Evolutionary conservation across 2,797 vertebrate genomes (phyloP).

Genomic region (Eurystomus glaucurus): DNA sequence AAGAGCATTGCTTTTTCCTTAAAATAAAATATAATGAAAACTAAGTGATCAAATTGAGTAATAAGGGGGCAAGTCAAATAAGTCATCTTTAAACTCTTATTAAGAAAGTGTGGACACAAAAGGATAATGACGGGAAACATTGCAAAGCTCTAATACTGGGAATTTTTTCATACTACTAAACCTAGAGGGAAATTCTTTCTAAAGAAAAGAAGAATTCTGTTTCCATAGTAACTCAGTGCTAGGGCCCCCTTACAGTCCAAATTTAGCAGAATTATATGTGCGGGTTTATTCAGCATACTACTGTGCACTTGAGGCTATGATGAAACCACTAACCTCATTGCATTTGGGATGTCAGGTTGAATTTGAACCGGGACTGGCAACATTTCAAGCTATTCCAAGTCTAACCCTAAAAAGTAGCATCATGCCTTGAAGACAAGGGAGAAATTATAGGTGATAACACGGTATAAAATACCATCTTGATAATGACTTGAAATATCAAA

Average conservation of each 20-base stretch:
- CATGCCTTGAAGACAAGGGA: not conserved
- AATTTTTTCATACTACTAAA: slow-evolving; percentile 64
- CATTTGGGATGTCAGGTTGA: slow-evolving; percentile 54
- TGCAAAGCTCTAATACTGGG: not conserved
- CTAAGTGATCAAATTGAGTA: not conserved
- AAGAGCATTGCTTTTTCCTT: not conserved
- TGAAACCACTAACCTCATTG: slow-evolving; percentile 60
- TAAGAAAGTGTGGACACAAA: not conserved
- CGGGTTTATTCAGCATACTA: slow-evolving; percentile 71
- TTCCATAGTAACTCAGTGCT: slow-evolving; percentile 83
- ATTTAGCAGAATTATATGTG: slow-evolving; percentile 81
- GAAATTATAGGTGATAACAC: not conserved
- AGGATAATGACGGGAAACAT: not conserved
- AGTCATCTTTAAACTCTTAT: not conserved
- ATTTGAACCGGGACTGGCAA: slow-evolving; percentile 1
- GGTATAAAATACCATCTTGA: not conserved
- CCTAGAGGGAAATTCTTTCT: slow-evolving; percentile 77
- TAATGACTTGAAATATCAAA: slow-evolving; percentile 9
- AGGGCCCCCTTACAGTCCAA: slow-evolving; percentile 78
- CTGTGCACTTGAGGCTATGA: slow-evolving; percentile 56
- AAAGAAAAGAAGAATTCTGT: slow-evolving; percentile 79
- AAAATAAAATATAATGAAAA: not conserved
- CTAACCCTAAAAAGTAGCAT: slow-evolving; percentile 4
- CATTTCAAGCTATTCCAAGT: not conserved
- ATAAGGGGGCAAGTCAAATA: not conserved